Conservation (phyloP, 1,140 invertebrate species). For the Nilaparvata lugens region DNA sequence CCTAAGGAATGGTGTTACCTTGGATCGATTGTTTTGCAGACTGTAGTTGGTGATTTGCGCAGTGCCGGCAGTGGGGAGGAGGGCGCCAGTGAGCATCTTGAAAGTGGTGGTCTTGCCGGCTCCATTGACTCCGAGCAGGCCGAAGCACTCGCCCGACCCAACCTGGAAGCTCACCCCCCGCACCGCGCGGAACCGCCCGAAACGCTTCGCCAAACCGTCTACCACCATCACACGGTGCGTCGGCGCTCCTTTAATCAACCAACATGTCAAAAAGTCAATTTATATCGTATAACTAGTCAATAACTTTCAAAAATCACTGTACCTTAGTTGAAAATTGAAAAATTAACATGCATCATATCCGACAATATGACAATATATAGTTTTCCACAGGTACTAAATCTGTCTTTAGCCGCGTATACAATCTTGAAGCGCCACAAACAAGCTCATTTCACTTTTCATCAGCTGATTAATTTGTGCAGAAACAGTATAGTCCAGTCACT, state of each 20-base stretch:
- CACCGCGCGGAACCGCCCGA: conserved; percentile 44
- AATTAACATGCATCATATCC: too few relatives aligned
- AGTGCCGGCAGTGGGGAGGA: conserved; percentile 17
- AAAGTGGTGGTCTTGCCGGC: conserved; percentile 80
- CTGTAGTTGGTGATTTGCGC: conserved; percentile 16
- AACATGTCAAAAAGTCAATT: neutral
- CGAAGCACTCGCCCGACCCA: conserved; percentile 79
- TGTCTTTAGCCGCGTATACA: too few relatives aligned
- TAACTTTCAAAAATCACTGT: too few relatives aligned
- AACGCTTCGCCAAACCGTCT: conserved; percentile 21
- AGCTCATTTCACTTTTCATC: too few relatives aligned
- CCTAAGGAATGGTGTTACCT: too few relatives aligned
- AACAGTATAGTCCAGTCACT: too few relatives aligned
- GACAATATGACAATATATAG: too few relatives aligned
- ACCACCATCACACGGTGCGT: conserved; percentile 12
- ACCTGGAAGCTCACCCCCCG: conserved; percentile 57
- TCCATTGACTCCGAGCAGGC: conserved; percentile 81
- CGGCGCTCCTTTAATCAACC: neutral
- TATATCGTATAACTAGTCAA: too few relatives aligned
- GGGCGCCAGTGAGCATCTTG: conserved; percentile 73
- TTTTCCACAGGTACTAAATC: too few relatives aligned
- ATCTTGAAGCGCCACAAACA: too few relatives aligned
- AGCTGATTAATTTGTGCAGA: too few relatives aligned
- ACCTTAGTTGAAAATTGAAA: too few relatives aligned
- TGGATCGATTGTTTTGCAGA: conserved; percentile 5